These are phyloP conservation scores for Microctenopoma stevenorrisi DNA, from an alignment of 2,797 vertebrate species.

Conservation along the genomic window DNA sequence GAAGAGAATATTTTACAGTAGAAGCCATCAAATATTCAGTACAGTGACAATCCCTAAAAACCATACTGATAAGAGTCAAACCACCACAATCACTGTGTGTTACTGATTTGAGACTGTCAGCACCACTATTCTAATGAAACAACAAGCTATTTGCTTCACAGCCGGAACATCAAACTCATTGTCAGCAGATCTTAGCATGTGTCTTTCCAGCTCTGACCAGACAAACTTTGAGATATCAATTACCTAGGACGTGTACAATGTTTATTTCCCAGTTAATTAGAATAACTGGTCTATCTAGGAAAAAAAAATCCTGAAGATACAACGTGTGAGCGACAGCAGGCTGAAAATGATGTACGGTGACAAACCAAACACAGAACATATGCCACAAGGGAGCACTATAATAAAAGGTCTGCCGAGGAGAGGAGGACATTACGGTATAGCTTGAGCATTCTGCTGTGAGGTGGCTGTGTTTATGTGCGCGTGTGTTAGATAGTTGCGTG, in stretches of 20 bases:
- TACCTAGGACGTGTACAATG: slow-evolving; percentile 58
- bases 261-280: slow-evolving; percentile 44
- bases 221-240: slow-evolving; percentile 54
- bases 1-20: slow-evolving; percentile 24
- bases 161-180: slow-evolving; percentile 63
- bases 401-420: slow-evolving; percentile 60
- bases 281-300: slow-evolving; percentile 54
- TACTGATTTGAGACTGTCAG: slow-evolving; percentile 59
- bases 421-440: slow-evolving; percentile 40
- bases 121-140: slow-evolving; percentile 63
- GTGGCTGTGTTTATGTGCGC: slow-evolving; percentile 10
- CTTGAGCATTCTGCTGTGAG: slow-evolving; percentile 30
- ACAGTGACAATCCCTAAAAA: slow-evolving; percentile 43
- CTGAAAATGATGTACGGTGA: slow-evolving; percentile 62
- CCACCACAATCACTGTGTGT: slow-evolving; percentile 32
- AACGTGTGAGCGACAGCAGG: neutral
- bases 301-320: neutral
- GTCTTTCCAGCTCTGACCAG: slow-evolving; percentile 71
- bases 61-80: slow-evolving; percentile 30
- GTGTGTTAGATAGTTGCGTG: slow-evolving; percentile 17
- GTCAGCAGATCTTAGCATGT: slow-evolving; percentile 65
- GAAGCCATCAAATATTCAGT: slow-evolving; percentile 30
- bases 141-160: slow-evolving; percentile 71
- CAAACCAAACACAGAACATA: slow-evolving; percentile 67
- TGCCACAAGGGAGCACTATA: slow-evolving; percentile 72